A percentile compares a stretch with the other conserved stretches of the same genome.
phyloP scores from a whole-genome alignment of 2,888 invertebrate species.

The Cataglyphis cursor region DNA sequence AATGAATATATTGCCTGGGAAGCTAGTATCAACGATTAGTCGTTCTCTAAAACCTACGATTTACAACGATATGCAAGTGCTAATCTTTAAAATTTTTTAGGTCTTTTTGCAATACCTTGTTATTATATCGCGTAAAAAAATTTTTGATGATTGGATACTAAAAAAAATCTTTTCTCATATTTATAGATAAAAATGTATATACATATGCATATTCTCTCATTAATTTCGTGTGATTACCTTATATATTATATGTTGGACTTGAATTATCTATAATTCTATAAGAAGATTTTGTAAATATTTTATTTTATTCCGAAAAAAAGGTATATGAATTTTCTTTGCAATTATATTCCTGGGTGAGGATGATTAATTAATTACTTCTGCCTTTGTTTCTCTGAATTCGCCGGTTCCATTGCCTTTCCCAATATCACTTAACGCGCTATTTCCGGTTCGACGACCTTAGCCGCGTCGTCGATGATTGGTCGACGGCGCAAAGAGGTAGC shows the following conservation, averaged over 20 bases:
- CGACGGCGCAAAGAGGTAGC: conserved; percentile 71
- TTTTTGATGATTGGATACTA: background rate
- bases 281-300: background rate
- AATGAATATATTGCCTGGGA: background rate
- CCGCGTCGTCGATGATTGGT: conserved; percentile 54
- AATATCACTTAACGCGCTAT: conserved; percentile 57
- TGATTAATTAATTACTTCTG: conserved; percentile 66
- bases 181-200: background rate
- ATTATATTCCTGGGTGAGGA: background rate
- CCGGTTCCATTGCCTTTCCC: conserved; percentile 1
- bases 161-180: background rate
- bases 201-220: background rate
- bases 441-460: conserved; percentile 72
- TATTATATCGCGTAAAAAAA: background rate
- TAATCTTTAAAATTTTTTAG: conserved; percentile 5
- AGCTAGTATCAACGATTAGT: conserved; percentile 15
- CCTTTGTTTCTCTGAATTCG: background rate
- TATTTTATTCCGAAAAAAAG: background rate
- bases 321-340: too few relatives aligned
- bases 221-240: background rate
- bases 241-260: background rate
- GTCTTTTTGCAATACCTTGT: background rate
- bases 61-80: background rate
- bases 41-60: background rate
- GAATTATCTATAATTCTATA: background rate